These are phyloP conservation scores for Candidula unifasciata DNA, from an alignment of 2,888 invertebrate species.

Conservation along the genomic window DNA sequence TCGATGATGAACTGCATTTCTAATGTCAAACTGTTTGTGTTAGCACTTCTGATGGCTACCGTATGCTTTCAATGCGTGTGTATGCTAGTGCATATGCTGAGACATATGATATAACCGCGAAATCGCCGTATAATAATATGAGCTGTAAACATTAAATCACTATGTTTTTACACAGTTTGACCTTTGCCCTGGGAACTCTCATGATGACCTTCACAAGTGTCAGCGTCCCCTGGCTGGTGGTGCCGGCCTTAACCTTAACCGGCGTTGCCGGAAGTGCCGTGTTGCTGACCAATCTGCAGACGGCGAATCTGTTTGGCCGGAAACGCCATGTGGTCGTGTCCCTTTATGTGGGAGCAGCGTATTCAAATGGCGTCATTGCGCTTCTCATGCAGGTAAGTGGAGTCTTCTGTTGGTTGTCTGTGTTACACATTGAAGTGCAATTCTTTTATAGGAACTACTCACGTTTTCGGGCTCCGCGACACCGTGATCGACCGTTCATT, in stretches of 20 bases:
- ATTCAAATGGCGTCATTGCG: conserved; percentile 66
- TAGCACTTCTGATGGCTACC: too few relatives aligned
- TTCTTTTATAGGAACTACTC: too few relatives aligned
- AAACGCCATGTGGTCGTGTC: conserved; percentile 65
- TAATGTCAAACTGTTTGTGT: too few relatives aligned
- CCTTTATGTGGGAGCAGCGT: conserved; percentile 63
- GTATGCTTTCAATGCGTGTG: too few relatives aligned
- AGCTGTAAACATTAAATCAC: too few relatives aligned
- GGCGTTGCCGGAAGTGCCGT: conserved; percentile 62
- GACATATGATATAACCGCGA: too few relatives aligned
- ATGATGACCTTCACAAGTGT: conserved; percentile 68
- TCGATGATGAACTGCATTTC: too few relatives aligned
- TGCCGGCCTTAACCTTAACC: conserved; percentile 64
- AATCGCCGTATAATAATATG: too few relatives aligned
- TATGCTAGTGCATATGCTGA: too few relatives aligned
- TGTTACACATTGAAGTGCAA: too few relatives aligned
- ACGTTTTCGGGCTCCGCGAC: too few relatives aligned
- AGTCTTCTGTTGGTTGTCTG: neutral
- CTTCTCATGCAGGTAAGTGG: conserved; percentile 66
- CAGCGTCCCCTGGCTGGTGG: conserved; percentile 67
- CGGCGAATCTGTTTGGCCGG: conserved; percentile 60
- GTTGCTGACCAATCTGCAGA: conserved; percentile 52
- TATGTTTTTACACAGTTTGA: conserved; percentile 58
- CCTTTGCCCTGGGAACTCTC: conserved; percentile 63
- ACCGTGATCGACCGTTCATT: too few relatives aligned